Evolutionary conservation across 2,797 vertebrate genomes (phyloP).

Genomic region (Esox lucius): DNA sequence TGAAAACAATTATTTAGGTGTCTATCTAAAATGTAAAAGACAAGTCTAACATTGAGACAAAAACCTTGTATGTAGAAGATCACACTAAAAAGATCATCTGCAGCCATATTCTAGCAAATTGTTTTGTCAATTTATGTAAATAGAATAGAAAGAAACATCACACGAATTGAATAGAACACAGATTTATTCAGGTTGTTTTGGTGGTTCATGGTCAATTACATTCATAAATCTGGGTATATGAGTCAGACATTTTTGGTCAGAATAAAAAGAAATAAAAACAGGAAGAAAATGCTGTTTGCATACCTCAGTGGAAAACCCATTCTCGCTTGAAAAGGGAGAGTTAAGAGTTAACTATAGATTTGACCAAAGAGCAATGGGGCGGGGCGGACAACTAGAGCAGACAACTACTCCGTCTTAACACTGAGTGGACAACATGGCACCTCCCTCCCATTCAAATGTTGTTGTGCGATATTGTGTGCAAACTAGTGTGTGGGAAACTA

Average conservation of each 20-base stretch:
- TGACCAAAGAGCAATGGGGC: conserved; percentile 7
- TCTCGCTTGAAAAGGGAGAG: conserved; percentile 37
- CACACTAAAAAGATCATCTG: too few species aligned
- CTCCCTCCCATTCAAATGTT: background rate
- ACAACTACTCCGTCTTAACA: conserved; percentile 3
- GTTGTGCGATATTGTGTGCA: background rate
- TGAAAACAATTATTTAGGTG: too few species aligned
- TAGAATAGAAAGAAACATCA: conserved; percentile 4
- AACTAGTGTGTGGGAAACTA: background rate
- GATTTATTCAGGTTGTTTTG: conserved; percentile 69
- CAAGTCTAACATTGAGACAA: too few species aligned
- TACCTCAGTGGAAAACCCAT: conserved; percentile 39
- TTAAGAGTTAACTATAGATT: conserved; percentile 23
- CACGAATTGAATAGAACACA: conserved; percentile 43
- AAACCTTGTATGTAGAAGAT: too few species aligned
- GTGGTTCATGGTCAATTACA: conserved; percentile 52
- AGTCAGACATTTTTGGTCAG: conserved; percentile 56
- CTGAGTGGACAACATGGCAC: background rate
- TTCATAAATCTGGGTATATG: conserved; percentile 55
- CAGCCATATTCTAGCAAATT: background rate
- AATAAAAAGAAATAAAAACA: conserved; percentile 39
- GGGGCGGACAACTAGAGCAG: conserved; percentile 3
- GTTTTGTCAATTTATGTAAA: background rate
- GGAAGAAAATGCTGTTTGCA: conserved; percentile 42
- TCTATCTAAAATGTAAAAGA: too few species aligned